Conservation (phyloP, 2,888 invertebrate species). For the Diplolepis rosae region DNA sequence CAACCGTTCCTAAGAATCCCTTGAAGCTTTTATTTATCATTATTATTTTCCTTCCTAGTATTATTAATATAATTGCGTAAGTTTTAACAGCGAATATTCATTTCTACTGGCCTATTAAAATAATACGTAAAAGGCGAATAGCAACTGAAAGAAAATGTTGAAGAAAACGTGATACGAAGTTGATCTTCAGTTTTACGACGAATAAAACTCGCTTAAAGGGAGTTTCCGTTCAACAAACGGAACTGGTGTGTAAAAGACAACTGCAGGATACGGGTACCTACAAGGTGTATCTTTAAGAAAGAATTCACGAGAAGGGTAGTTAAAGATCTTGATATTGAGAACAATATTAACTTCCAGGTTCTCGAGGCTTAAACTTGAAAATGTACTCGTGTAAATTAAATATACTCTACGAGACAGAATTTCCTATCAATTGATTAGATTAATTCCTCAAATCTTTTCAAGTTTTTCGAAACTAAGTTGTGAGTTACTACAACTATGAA, state of each 20-base stretch:
- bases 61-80: background rate
- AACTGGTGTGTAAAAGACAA: background rate
- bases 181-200: constrained; percentile 55
- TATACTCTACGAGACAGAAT: background rate
- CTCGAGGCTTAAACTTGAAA: background rate
- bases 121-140: background rate
- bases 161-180: constrained; percentile 28
- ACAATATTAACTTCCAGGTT: background rate
- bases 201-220: constrained; percentile 54
- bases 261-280: background rate
- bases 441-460: background rate
- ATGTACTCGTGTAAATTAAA: background rate
- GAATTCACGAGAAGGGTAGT: background rate
- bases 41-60: background rate
- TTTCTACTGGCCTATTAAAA: background rate
- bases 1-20: no score
- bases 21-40: no score
- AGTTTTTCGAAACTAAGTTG: background rate
- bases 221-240: constrained; percentile 29
- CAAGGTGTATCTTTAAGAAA: constrained; percentile 10
- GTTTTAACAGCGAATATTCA: background rate
- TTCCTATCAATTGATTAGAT: background rate
- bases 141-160: background rate
- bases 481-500: background rate
- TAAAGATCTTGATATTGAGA: background rate